phyloP scores from a whole-genome alignment of 2,797 vertebrate genomes.

The Phalloptychus januarius region DNA sequence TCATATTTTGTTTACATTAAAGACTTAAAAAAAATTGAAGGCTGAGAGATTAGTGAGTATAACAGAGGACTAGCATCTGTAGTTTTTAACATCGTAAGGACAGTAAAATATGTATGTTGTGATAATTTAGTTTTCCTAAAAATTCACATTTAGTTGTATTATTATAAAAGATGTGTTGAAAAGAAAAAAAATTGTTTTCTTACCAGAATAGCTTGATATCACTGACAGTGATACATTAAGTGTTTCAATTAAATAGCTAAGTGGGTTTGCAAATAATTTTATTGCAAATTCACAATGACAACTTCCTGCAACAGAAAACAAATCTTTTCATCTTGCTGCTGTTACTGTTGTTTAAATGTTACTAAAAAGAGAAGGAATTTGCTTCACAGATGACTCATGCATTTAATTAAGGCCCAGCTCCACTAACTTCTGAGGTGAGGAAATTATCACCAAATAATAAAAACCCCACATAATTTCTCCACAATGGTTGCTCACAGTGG shows the following conservation, averaged over 20 bases:
- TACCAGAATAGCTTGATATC: neutral
- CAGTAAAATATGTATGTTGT: neutral
- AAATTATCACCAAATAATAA: slow-evolving; percentile 9
- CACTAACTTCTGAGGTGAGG: neutral
- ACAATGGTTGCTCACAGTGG: neutral
- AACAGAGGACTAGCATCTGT: neutral
- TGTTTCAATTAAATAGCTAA: neutral
- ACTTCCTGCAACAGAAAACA: neutral
- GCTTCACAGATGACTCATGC: slow-evolving; percentile 10
- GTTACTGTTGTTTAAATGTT: neutral
- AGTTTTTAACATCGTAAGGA: neutral
- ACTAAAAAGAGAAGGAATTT: neutral
- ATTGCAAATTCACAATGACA: neutral
- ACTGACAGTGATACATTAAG: neutral
- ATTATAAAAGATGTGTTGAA: neutral
- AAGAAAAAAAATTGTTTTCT: neutral
- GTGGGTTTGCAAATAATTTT: neutral
- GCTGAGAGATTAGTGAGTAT: neutral
- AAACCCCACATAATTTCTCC: neutral
- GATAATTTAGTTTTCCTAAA: neutral
- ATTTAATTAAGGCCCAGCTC: neutral
- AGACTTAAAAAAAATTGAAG: neutral
- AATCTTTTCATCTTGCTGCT: neutral
- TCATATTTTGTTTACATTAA: neutral
- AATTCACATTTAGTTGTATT: neutral